phyloP scores from a whole-genome alignment of 2,113 vertebrate species.

The Paratilapia polleni region DNA sequence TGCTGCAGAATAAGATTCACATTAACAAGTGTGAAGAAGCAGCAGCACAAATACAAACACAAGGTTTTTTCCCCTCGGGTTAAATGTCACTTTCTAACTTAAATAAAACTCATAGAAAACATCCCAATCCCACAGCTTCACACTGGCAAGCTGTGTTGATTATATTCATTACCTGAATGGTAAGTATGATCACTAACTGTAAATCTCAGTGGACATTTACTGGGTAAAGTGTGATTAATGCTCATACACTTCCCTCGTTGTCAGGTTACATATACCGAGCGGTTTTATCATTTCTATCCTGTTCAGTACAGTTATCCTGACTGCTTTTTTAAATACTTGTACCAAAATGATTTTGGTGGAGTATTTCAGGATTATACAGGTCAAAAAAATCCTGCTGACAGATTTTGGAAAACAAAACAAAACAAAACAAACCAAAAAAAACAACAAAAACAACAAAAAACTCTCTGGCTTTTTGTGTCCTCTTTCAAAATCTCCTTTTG shows the following conservation, averaged over 20 bases:
- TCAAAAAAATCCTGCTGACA: background rate
- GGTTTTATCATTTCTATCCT: background rate
- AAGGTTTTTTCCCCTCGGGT: background rate
- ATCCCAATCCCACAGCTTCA: background rate
- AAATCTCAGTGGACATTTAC: background rate
- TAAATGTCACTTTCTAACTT: background rate
- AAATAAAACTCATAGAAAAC: background rate
- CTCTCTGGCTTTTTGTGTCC: background rate
- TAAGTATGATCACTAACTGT: background rate
- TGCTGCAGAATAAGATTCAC: constrained; percentile 1
- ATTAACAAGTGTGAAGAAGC: background rate
- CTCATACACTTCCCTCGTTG: background rate
- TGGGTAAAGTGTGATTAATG: background rate
- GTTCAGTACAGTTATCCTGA: background rate
- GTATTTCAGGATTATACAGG: background rate
- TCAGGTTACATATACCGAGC: background rate
- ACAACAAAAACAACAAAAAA: background rate
- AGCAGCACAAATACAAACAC: constrained; percentile 12
- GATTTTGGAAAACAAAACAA: accelerated
- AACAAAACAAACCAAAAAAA: background rate
- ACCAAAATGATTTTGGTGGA: background rate
- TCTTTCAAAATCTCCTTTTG: background rate
- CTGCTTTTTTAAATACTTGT: background rate
- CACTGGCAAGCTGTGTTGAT: background rate
- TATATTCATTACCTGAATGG: background rate